A percentile compares a stretch with the other conserved stretches of the same genome.
phyloP scores from a whole-genome alignment of 2,113 vertebrate species.

The Nothobranchius furzeri region DNA sequence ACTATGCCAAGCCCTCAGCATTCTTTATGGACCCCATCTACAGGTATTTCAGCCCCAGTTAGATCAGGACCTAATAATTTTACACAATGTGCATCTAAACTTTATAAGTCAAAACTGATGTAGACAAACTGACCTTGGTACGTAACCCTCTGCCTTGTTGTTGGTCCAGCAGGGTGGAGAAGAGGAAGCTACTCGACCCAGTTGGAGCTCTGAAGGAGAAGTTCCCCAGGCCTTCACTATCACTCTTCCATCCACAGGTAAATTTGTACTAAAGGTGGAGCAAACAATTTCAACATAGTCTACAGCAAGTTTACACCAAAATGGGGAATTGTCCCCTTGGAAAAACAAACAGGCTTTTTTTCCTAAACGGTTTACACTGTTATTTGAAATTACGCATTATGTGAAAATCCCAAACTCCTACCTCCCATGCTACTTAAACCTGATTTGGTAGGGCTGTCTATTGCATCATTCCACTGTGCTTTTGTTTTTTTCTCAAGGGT shows the following conservation, averaged over 20 bases:
- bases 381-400: slow-evolving; percentile 65
- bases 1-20: slow-evolving; percentile 97
- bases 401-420: slow-evolving; percentile 63
- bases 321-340: slow-evolving; percentile 33
- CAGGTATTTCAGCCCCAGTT: slow-evolving; percentile 93
- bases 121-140: slow-evolving; percentile 76
- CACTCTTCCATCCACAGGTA: slow-evolving; percentile 98
- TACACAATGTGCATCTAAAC: background rate
- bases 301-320: slow-evolving; percentile 38
- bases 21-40: slow-evolving; percentile 99
- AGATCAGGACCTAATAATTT: slow-evolving; percentile 41
- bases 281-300: slow-evolving; percentile 27
- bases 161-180: slow-evolving; percentile 99
- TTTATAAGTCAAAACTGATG: slow-evolving; percentile 1
- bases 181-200: slow-evolving; percentile 97
- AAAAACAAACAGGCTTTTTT: slow-evolving; percentile 50
- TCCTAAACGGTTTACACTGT: slow-evolving; percentile 60
- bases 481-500: slow-evolving; percentile 75
- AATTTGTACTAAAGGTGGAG: slow-evolving; percentile 14
- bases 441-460: slow-evolving; percentile 60
- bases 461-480: slow-evolving; percentile 65
- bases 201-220: slow-evolving; percentile 97
- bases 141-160: slow-evolving; percentile 91
- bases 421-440: slow-evolving; percentile 67
- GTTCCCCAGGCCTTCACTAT: slow-evolving; percentile 90